Conservation (phyloP, 2,113 vertebrate species). For the Corapipo altera region DNA sequence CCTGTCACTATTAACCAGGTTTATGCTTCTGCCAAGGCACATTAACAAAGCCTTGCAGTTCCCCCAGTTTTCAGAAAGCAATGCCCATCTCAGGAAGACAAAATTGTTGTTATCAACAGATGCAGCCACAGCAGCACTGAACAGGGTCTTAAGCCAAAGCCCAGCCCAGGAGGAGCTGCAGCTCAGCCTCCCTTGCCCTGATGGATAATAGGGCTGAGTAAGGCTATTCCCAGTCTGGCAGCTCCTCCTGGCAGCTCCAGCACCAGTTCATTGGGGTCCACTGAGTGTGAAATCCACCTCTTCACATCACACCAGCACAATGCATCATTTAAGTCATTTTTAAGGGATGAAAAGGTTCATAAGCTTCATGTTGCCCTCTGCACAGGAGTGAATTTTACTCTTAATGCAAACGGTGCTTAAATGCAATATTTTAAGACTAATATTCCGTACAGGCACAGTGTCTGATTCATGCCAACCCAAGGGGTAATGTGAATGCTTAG, state of each 20-base stretch:
- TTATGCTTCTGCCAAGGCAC: not conserved
- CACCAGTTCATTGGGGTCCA: not conserved
- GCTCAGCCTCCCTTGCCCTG: not conserved
- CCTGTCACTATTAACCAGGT: not conserved
- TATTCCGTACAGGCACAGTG: slow-evolving; percentile 4
- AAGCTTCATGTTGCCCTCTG: not conserved
- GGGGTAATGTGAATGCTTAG: slow-evolving; percentile 23
- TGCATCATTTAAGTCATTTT: not conserved
- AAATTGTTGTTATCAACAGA: not conserved
- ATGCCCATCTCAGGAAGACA: not conserved
- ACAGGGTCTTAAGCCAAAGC: accelerated
- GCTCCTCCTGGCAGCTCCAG: not conserved
- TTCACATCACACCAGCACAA: not conserved
- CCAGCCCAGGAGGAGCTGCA: not conserved
- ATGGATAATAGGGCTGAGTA: not conserved
- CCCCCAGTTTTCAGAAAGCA: not conserved
- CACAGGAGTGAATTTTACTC: slow-evolving; percentile 29
- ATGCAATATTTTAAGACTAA: slow-evolving; percentile 60
- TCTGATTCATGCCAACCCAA: slow-evolving; percentile 37
- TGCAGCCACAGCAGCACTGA: not conserved
- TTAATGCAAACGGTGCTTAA: slow-evolving; percentile 41
- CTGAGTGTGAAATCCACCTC: not conserved
- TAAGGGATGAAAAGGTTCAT: slow-evolving; percentile 20
- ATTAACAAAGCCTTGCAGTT: not conserved
- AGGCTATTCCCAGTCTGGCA: not conserved